Conservation (phyloP, 2,113 vertebrate species). For the Istiophorus platypterus region DNA sequence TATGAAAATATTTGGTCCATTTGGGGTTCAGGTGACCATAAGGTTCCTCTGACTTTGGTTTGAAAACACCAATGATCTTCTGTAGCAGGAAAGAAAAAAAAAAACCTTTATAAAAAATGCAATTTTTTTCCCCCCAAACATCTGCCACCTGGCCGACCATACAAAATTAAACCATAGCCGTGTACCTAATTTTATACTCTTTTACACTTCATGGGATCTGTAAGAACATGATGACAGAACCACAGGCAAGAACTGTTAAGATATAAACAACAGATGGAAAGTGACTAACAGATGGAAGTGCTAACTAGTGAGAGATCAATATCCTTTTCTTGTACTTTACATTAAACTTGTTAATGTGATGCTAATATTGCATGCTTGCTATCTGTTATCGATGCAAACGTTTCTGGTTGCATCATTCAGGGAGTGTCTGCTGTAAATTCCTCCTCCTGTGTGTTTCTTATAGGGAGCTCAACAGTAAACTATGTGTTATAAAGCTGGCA, state of each 20-base stretch:
- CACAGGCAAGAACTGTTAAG: not conserved
- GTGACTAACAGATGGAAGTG: not conserved
- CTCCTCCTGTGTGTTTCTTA: not conserved
- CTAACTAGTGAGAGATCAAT: conserved; percentile 25
- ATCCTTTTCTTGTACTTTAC: not conserved
- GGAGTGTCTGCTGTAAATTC: not conserved
- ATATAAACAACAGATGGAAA: not conserved
- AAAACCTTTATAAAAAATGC: not conserved
- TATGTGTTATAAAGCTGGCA: not conserved
- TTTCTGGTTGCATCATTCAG: conserved; percentile 21
- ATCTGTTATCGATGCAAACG: conserved; percentile 1
- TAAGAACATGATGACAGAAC: not conserved
- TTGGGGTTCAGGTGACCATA: conserved; percentile 98
- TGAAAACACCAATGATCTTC: conserved; percentile 96
- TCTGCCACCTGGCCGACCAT: not conserved
- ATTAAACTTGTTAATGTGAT: conserved; percentile 27
- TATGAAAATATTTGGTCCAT: conserved; percentile 99
- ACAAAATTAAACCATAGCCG: not conserved
- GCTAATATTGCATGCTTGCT: conserved; percentile 4
- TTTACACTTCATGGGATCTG: not conserved
- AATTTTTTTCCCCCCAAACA: not conserved
- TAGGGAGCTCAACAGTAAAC: not conserved
- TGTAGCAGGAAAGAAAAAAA: conserved; percentile 60
- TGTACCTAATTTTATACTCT: not conserved
- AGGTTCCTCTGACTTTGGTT: conserved; percentile 99